Evolutionary conservation across 2,888 invertebrate genomes (phyloP), one percentile per base, ranked within the genome.

Genomic region (Coelinius sp.): DNA sequence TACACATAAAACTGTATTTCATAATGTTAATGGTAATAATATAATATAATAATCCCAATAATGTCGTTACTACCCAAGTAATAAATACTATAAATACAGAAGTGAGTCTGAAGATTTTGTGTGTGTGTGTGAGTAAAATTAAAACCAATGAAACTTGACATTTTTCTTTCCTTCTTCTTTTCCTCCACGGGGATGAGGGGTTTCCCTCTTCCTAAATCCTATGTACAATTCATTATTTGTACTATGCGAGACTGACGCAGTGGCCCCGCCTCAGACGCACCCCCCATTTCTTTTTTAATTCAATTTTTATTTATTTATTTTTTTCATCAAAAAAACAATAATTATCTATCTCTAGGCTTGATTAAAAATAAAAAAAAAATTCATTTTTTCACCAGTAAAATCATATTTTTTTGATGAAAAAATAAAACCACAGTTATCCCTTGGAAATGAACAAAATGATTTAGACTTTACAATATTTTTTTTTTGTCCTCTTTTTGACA

Each of bases 41-140:
- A 79, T 84, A 81, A 82, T 85, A 71, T 67, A 82, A 85, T 87
- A 85, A 86, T 87, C 87, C 87, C 87, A 86, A 85, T 86, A 87
- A 85, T 86, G 85, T 84, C 85, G 80, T 63, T 84, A 85, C 86
- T 87, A 87, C 86, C 87, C 87, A 86, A 84, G 85, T 87, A 87
- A 87, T 88, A 88, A 88, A 88, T 88, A 88, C 87, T 88, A 88
- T 86, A 87, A 84, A 85, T 87, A 87, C 87, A 87, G 83, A 86
- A 85, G 85, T 86, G 85, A 84, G 84, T 63, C 22, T 63, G 63
- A 63, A 41, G 38, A 63, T 41, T 41, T 22, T 63, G 78, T 83
- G 82, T 85, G 83, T 85, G 85, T 86, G n/a, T n/a, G n/a, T n/a
- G n/a, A n/a, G n/a, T n/a, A n/a, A n/a, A 84, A 86, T 84, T 85